A percentile compares a stretch with the other conserved stretches of the same genome.
Evolutionary conservation across 2,797 vertebrate genomes (phyloP).

Genomic region (Chrysocyon brachyurus): DNA sequence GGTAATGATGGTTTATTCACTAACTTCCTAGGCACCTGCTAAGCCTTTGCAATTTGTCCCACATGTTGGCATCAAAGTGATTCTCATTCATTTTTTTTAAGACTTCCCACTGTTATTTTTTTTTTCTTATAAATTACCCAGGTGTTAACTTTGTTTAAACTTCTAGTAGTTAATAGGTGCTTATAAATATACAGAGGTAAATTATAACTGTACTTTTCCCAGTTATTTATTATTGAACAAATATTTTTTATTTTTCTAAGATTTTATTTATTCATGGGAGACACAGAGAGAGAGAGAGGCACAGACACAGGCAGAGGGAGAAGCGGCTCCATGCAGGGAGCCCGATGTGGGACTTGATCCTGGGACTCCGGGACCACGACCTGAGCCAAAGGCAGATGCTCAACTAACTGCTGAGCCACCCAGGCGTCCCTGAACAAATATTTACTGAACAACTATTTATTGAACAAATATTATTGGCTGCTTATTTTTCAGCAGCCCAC

Average conservation of each 20-base stretch:
- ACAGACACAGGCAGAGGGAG: too few species aligned
- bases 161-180: not conserved
- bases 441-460: not conserved
- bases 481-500: not conserved
- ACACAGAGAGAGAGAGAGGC: too few species aligned
- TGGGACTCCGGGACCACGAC: too few species aligned
- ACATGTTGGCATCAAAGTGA: not conserved
- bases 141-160: not conserved
- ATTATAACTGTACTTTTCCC: not conserved
- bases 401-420: too few species aligned
- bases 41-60: not conserved
- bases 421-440: not conserved
- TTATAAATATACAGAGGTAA: conserved; percentile 19
- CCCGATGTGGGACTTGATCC: too few species aligned
- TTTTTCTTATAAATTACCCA: conserved; percentile 13
- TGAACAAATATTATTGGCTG: not conserved
- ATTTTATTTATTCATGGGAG: too few species aligned
- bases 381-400: too few species aligned
- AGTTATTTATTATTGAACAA: not conserved
- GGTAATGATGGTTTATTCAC: not conserved
- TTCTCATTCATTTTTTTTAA: conserved; percentile 27
- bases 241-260: not conserved
- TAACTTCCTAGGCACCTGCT: not conserved
- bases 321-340: too few species aligned
- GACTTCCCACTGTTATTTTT: not conserved